Conservation (phyloP, 2,797 vertebrate species). For the Anguilla megastoma region DNA sequence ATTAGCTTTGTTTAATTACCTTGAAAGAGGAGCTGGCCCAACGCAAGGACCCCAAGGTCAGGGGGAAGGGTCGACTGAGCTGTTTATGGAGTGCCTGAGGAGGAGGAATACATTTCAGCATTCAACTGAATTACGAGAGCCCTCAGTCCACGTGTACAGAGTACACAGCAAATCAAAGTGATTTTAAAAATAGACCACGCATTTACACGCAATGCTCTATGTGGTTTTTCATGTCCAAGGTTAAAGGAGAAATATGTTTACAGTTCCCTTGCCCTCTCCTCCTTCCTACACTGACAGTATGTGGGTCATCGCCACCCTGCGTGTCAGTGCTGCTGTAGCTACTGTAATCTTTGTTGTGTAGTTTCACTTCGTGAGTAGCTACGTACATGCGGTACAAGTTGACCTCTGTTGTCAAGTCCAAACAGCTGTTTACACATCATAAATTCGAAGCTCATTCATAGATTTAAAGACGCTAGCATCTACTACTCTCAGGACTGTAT, state of each 20-base stretch:
- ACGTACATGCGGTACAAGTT: conserved; percentile 11
- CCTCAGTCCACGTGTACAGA: not conserved
- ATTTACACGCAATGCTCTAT: not conserved
- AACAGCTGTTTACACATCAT: conserved; percentile 8
- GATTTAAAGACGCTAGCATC: not conserved
- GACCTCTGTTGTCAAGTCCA: conserved; percentile 25
- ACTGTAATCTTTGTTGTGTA: not conserved
- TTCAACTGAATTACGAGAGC: conserved; percentile 14
- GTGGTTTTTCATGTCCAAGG: not conserved
- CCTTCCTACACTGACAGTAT: not conserved
- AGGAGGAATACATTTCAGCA: conserved; percentile 11
- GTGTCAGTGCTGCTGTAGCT: conserved; percentile 5
- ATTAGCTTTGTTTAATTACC: conserved; percentile 56
- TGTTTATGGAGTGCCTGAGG: conserved; percentile 66
- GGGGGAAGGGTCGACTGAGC: conserved; percentile 56
- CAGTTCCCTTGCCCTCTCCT: not conserved
- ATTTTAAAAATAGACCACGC: not conserved
- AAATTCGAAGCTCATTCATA: not conserved
- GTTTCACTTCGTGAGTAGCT: conserved; percentile 9
- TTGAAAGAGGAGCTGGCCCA: conserved; percentile 73
- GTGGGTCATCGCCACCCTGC: not conserved
- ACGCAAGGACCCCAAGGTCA: conserved; percentile 56
- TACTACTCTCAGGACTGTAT: not conserved
- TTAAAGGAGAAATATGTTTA: not conserved
- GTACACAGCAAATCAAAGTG: not conserved